Percentiles rank a stretch among this genome's conserved stretches.
These are phyloP conservation scores for Gonocerus acuteangulatus DNA, from an alignment of 2,888 invertebrate genomes.

Conservation along the genomic window DNA sequence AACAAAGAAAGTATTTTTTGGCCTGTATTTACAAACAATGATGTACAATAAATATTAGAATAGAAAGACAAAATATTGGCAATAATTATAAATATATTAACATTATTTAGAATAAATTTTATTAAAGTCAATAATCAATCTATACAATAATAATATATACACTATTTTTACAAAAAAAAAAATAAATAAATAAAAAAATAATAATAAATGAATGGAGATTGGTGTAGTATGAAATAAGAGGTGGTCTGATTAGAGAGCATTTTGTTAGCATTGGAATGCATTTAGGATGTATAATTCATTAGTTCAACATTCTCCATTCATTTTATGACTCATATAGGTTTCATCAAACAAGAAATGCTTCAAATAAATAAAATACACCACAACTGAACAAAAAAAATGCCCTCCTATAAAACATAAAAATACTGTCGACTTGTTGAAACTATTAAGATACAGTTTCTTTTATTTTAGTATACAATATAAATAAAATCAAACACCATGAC, in stretches of 20 bases:
- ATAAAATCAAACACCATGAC: constrained; percentile 9
- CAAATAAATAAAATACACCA: constrained; percentile 6
- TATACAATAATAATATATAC: constrained; percentile 15
- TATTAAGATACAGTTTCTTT: neutral
- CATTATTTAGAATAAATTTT: constrained; percentile 24
- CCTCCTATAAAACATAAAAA: constrained; percentile 8
- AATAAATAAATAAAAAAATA: too few relatives aligned
- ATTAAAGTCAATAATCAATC: constrained; percentile 5
- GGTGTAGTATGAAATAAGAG: neutral
- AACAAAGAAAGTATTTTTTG: neutral
- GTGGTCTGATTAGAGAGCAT: constrained; percentile 14
- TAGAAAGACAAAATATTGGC: constrained; percentile 26
- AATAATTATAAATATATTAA: constrained; percentile 22
- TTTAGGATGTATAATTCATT: neutral
- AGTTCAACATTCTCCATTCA: constrained; percentile 15
- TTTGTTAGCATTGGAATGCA: constrained; percentile 18
- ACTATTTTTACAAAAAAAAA: constrained; percentile 6
- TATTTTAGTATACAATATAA: neutral
- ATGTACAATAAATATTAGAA: constrained; percentile 27
- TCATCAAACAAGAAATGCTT: constrained; percentile 9
- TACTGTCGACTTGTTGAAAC: constrained; percentile 1
- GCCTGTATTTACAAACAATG: constrained; percentile 19
- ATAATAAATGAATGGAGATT: constrained; percentile 20
- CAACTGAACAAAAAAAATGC: constrained; percentile 12
- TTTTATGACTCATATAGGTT: constrained; percentile 8